Base-by-base conservation (phyloP, 2,113 vertebrate genomes). In the Athene noctua region DNA sequence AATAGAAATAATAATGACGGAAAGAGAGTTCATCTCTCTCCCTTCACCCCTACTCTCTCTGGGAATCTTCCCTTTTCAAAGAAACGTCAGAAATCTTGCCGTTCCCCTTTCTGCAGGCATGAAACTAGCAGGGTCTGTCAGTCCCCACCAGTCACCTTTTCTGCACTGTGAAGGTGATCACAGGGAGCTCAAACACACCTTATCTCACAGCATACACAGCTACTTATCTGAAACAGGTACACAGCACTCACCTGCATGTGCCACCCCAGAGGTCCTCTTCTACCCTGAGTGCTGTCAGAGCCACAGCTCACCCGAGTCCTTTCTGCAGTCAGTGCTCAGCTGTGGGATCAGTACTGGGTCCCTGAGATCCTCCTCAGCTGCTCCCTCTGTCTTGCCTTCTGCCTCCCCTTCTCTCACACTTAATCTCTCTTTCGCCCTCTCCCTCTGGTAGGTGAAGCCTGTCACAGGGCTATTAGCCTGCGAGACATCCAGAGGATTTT, bases 391-490 rank as follows among this genome's bases (percentile, higher is more conserved):
- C 80, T 57, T 38, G 18, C 73, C 71, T 89, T 65, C 79, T 71
- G 71, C n/a, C 75, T 86, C 83, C 38, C 36, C 55, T 87, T 16
- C 81, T 78, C 85, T 63, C 79, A 80, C 77, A 70, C 72, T 71
- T 38, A 38, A 54, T 80, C 86, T 61, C 51, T 72, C 92, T 70
- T 81, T 40, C 32, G 13, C 79, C 65, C 78, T 77, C 78, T 80
- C 58, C 13, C 86, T 85, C 82, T 62, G 62, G 86, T 58, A 73
- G 92, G 74, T 88, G 95, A 61, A 85, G 84, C n/a, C 87, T 96
- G 95, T 95, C 96, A 96, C 91, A 93, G 87, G 65, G 92, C 94
- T 91, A 38, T 97, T 96, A 95, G 90, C 94, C 78, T 20, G 90
- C 2, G 6, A 88, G 65, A 92, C 95, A 96, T 87, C 46, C 86